phyloP scores from a whole-genome alignment of 2,888 invertebrate genomes.

The Drosophila mettleri region DNA sequence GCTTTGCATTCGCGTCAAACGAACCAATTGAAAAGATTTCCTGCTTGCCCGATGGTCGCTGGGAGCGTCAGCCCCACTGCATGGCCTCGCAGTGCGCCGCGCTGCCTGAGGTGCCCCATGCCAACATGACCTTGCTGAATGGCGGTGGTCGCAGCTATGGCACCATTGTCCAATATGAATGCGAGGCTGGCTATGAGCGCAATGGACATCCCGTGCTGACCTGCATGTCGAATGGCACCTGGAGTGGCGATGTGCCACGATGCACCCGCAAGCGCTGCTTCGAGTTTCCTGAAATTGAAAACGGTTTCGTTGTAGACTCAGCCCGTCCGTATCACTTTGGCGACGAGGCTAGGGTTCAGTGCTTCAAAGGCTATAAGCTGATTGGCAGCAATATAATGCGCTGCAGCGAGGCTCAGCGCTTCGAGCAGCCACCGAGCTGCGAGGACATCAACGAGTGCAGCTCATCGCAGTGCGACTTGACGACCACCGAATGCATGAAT shows the following conservation, averaged over 20 bases:
- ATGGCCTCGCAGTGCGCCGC: conserved; percentile 96
- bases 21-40: conserved; percentile 95
- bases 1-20: conserved; percentile 96
- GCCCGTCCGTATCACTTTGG: conserved; percentile 92
- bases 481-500: conserved; percentile 96
- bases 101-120: conserved; percentile 93
- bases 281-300: conserved; percentile 92
- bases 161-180: conserved; percentile 96
- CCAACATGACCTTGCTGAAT: conserved; percentile 93
- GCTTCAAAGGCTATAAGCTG: conserved; percentile 95
- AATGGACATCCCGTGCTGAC: conserved; percentile 95
- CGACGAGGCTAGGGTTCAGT: conserved; percentile 96
- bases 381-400: conserved; percentile 93
- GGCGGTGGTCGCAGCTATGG: conserved; percentile 97
- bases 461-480: conserved; percentile 94
- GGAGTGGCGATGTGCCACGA: conserved; percentile 95
- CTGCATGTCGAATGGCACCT: conserved; percentile 98
- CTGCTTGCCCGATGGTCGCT: conserved; percentile 94
- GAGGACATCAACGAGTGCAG: conserved; percentile 97
- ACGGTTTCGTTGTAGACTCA: conserved; percentile 94
- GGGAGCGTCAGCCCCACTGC: conserved; percentile 97
- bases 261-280: conserved; percentile 89
- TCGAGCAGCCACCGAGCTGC: conserved; percentile 93
- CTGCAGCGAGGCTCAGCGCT: conserved; percentile 93
- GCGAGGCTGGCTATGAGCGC: conserved; percentile 95